Percentiles rank a stretch among this genome's conserved stretches.
phyloP scores from a whole-genome alignment of 1,140 invertebrate species.

The Dendrolimus kikuchii region DNA sequence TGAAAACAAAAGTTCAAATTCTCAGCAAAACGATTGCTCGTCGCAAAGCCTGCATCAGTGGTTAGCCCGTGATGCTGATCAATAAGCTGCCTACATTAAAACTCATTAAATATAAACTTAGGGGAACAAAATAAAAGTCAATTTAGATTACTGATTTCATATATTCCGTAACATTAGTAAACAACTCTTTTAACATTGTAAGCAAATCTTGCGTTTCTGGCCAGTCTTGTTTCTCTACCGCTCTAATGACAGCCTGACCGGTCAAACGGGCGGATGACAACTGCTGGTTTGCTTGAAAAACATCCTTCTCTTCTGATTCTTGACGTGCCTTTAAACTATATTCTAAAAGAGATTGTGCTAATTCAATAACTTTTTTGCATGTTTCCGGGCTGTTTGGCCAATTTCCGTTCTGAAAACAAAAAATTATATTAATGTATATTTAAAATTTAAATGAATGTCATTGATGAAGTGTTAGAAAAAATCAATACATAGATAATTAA shows the following conservation, averaged over 20 bases:
- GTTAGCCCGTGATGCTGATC: no score
- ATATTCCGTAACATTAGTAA: conserved; percentile 54
- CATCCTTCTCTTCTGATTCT: conserved; percentile 73
- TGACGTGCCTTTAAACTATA: conserved; percentile 48
- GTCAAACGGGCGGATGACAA: conserved; percentile 76
- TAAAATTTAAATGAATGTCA: not conserved
- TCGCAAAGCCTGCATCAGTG: no score
- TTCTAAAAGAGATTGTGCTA: conserved; percentile 45
- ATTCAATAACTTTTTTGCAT: conserved; percentile 59
- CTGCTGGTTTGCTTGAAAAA: conserved; percentile 71
- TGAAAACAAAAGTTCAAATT: not conserved
- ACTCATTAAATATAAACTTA: no score
- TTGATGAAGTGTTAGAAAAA: no score
- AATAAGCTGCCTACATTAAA: no score
- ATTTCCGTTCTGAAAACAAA: conserved; percentile 62
- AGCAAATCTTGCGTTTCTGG: conserved; percentile 41
- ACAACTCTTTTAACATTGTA: conserved; percentile 37
- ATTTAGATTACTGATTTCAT: conserved; percentile 57
- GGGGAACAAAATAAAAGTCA: conserved; percentile 17
- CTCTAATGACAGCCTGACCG: conserved; percentile 71
- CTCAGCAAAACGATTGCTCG: no score
- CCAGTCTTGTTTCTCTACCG: conserved; percentile 67
- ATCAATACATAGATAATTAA: no score
- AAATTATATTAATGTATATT: conserved; percentile 12
- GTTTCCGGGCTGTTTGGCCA: conserved; percentile 75